Conservation (phyloP, 30 jellyfish, hydroid and myxozoan genomes). For the Hydractinia echinata region DNA sequence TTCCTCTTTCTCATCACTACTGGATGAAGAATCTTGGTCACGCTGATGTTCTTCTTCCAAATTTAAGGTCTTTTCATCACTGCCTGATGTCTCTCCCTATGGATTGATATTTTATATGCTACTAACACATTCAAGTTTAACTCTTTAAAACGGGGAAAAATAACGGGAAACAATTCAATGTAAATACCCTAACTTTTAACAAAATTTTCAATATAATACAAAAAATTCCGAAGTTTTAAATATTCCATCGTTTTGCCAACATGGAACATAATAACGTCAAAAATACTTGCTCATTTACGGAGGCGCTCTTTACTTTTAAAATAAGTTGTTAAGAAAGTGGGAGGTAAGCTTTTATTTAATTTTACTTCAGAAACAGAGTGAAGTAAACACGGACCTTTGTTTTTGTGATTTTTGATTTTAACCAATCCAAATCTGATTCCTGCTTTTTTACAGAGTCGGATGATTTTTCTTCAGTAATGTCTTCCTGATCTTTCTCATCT, state of each 20-base stretch:
- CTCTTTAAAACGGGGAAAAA: too few species aligned
- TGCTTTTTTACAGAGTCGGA: neutral
- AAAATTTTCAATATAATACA: too few species aligned
- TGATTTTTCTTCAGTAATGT: neutral
- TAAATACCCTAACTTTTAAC: too few species aligned
- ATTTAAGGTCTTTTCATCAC: slow-evolving; percentile 28
- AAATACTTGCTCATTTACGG: neutral
- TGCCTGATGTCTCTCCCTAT: slow-evolving; percentile 42
- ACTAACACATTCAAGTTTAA: neutral
- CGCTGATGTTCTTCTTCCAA: too few species aligned
- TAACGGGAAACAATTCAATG: too few species aligned
- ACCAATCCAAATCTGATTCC: slow-evolving; percentile 78
- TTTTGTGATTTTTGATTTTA: slow-evolving; percentile 50
- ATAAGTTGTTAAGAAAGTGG: neutral
- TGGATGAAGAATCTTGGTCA: too few species aligned
- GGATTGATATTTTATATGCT: neutral
- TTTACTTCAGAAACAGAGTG: neutral
- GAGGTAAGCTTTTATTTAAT: neutral
- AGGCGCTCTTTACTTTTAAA: neutral
- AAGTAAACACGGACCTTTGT: slow-evolving; percentile 5
- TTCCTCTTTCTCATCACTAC: too few species aligned
- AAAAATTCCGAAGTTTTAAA: too few species aligned
- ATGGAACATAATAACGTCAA: neutral
- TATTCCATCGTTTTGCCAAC: neutral
- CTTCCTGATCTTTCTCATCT: slow-evolving; percentile 14